Evolutionary conservation across 35 echinoderm and acorn worm species (phyloP).

Genomic region (Nesometra sesokonis): DNA sequence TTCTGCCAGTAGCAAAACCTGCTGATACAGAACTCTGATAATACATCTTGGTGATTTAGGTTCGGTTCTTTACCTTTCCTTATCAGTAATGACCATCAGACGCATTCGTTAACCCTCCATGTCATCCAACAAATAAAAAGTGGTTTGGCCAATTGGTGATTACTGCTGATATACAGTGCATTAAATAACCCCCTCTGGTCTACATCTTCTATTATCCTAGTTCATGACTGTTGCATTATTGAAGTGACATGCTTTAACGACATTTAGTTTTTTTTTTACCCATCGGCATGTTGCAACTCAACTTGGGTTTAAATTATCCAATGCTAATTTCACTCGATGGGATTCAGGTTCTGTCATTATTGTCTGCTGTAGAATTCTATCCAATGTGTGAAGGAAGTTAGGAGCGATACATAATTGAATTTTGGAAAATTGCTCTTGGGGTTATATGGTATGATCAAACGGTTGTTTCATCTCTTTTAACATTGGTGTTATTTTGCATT

Average conservation of each 20-base stretch:
- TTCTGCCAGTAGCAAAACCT: too few species aligned
- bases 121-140: too few species aligned
- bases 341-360: background rate
- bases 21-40: too few species aligned
- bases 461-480: background rate
- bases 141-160: too few species aligned
- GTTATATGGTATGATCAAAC: background rate
- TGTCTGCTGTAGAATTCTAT: background rate
- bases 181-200: background rate
- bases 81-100: background rate
- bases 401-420: background rate
- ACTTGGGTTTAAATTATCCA: background rate
- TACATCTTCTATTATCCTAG: background rate
- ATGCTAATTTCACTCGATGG: background rate
- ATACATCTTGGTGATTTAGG: too few species aligned
- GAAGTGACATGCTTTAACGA: background rate
- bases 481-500: background rate
- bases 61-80: background rate
- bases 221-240: background rate
- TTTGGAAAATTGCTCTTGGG: background rate
- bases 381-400: background rate
- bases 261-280: background rate
- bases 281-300: background rate
- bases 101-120: background rate
- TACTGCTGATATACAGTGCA: background rate